Evolutionary conservation across 2,113 vertebrate species (phyloP), one percentile per base, ranked within the genome.

Genomic region (Pituophis catenifer): DNA sequence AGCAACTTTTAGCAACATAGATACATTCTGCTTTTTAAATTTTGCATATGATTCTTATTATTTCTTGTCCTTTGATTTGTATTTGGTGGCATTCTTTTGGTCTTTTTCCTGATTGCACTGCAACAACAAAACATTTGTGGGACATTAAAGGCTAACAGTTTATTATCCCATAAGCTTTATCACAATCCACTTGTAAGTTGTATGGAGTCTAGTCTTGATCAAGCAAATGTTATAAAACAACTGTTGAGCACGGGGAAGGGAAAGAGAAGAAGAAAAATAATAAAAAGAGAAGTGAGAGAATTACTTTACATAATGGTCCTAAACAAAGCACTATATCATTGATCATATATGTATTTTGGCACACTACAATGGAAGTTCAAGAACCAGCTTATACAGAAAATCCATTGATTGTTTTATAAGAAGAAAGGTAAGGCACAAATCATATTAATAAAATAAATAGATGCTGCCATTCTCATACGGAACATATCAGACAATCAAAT

Each of bases 41-140:
- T 95, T 95, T 4, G n/a, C 91, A 91, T 90, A 90, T 89, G 33
- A 13, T 88, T 93, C 12, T 57, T 94, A 91, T 92, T 97, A 92
- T 91, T 57, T 3, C 91, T 93, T 89, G 44, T 52, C 3, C 38
- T n/a, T n/a, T 10, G 91, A 52, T 91, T 89, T 94, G 15, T 33
- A 17, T 0, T 1, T 86, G 70, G 93, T 89, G 93, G 53, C 11
- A 24, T 0, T 15, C 88, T 91, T 85, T 50, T 86, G 91, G 95
- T 91, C 86, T 70, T 91, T 94, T 53, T 70, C 86, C 54, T 54
- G 94, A 91, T 86, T 23, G 44, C 91, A 70, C 95, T 96, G 94
- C 89, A 89, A 94, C 91, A 44, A 93, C 88, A 50, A 94, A 92
- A 44, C 86, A 91, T 89, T 85, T 93, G 29, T 86, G 0, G 90